Base-by-base conservation (phyloP, 2,797 vertebrate genomes). In the Xenops minutus region DNA sequence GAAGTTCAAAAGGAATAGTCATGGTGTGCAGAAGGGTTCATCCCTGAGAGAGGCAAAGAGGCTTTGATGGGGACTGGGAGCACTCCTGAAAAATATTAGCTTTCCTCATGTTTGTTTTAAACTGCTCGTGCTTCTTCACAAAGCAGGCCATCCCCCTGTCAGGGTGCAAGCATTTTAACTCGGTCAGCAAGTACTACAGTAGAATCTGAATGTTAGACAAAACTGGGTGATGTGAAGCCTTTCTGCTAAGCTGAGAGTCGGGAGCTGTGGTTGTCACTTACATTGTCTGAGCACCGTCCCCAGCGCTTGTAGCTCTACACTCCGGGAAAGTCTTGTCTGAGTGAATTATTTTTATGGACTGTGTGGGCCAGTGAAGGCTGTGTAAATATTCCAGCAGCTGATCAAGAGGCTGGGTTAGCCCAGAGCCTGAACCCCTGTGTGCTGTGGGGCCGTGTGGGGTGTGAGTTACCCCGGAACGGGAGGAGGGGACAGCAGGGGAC, bases 211-310 rank as follows among this genome's bases (percentile, higher is more conserved):
- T 22, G 30, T 34, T 30, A 15, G 48, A 43, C 30, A 74, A 52
- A 44, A 12, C 39, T 21, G 29, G 2, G 26, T 29, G 10, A 26
- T 44, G 46, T 46, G 46, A 67, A 74, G 6, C 9, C 54, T 61
- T 68, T 51, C 58, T 15, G 7, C 49, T 27, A 24, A 55, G 67
- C 27, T 27, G 58, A 30, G 8, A 4, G 6, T 19, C 1, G 2
- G 14, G 59, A 82, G 9, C 7, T 44, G 14, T 43, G 52, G 9
- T 41, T 78, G 63, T 76, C n/a, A 17, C 43, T 73, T 30, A 7
- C 0, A 0, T 52, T 55, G 39, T 12, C 16, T 0, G 0, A 76
- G 18, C 2, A 1, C 14, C 8, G 3, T 37, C 41, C 54, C 68
- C 32, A 52, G 41, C 27, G 10, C 10, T 62, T 0, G 0, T 30